Evolutionary conservation across 2,797 vertebrate genomes (phyloP).

Genomic region (Dendrocincla fuliginosa): DNA sequence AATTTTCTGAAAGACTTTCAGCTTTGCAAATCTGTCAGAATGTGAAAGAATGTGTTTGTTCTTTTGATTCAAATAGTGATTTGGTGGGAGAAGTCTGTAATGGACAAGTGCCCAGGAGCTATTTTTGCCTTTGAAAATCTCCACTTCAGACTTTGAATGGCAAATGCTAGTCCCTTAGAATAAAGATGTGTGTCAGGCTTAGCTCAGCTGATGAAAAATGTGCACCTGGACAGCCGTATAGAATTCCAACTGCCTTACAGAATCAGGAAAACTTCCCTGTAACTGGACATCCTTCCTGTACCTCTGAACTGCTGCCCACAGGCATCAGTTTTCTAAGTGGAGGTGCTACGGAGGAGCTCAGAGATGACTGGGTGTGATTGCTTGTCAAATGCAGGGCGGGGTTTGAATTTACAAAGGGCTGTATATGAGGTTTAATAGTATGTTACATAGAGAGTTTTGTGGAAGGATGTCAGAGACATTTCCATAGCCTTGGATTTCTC

Average conservation of each 20-base stretch:
- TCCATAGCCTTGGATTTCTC: background rate
- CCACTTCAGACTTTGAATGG: background rate
- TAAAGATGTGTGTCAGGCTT: background rate
- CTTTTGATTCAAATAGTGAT: background rate
- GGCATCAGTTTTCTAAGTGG: background rate
- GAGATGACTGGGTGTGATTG: background rate
- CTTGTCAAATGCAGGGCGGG: background rate
- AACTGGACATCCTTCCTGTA: fast-evolving
- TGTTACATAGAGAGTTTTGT: background rate
- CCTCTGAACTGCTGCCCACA: background rate
- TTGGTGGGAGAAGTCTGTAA: background rate
- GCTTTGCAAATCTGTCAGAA: background rate
- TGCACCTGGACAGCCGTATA: background rate
- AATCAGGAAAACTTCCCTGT: background rate
- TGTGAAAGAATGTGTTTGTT: background rate
- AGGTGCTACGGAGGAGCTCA: background rate
- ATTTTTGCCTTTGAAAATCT: background rate
- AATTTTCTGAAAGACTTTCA: background rate
- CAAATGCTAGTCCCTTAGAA: background rate
- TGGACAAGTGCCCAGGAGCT: background rate
- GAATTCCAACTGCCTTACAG: background rate
- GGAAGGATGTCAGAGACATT: background rate
- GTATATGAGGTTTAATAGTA: fast-evolving
- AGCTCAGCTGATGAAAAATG: background rate
- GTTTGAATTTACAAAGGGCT: background rate